Conservation (phyloP, 2,888 invertebrate genomes). For the Drosophila testacea region DNA sequence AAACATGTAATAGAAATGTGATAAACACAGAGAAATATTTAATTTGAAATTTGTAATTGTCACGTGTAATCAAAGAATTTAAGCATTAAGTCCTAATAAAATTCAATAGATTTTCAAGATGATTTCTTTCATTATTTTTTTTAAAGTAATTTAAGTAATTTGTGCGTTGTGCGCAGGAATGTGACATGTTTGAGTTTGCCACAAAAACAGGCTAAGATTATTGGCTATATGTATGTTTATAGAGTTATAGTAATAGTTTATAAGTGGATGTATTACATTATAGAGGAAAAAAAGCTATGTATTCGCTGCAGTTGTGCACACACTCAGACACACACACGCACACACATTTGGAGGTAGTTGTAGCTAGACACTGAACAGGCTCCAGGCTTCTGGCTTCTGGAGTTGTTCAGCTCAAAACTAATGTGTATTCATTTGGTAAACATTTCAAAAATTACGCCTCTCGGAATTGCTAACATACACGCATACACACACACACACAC, state of each 20-base stretch:
- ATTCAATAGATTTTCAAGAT: slow-evolving; percentile 20
- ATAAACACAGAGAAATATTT: no score
- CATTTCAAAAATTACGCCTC: slow-evolving; percentile 77
- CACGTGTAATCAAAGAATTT: not conserved
- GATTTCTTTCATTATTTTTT: slow-evolving; percentile 35
- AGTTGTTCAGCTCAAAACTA: slow-evolving; percentile 44
- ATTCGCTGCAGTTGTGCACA: slow-evolving; percentile 38
- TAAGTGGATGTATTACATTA: slow-evolving; percentile 32
- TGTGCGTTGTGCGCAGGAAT: slow-evolving; percentile 74
- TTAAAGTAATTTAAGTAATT: slow-evolving; percentile 78
- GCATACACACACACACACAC: slow-evolving; percentile 11
- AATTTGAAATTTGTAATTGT: not conserved
- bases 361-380: slow-evolving; percentile 48
- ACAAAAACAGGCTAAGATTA: slow-evolving; percentile 42
- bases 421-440: slow-evolving; percentile 78
- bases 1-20: no score
- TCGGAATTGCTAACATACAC: slow-evolving; percentile 31
- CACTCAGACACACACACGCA: slow-evolving; percentile 29
- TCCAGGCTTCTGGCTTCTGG: not conserved
- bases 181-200: slow-evolving; percentile 64
- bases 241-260: slow-evolving; percentile 8
- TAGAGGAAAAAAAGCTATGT: slow-evolving; percentile 51
- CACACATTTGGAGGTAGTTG: slow-evolving; percentile 69
- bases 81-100: slow-evolving; percentile 26
- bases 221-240: slow-evolving; percentile 20